Evolutionary conservation across 2,113 vertebrate species (phyloP).

Genomic region (Megaleporinus macrocephalus): DNA sequence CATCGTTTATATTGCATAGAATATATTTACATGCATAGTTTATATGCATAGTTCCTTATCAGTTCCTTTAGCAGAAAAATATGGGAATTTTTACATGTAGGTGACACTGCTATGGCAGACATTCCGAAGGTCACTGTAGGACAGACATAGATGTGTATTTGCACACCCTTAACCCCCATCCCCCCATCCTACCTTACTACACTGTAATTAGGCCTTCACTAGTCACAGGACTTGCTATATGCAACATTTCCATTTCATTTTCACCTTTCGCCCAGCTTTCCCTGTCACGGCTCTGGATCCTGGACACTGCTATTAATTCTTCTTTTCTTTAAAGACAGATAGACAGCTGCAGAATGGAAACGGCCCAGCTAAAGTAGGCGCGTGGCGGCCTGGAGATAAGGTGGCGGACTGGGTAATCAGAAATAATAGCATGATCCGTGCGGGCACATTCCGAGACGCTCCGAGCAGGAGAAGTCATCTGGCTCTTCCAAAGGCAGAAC

Average conservation of each 20-base stretch:
- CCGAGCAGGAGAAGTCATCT: constrained; percentile 62
- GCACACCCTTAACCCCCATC: neutral
- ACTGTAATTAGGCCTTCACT: constrained; percentile 34
- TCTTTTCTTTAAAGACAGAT: constrained; percentile 29
- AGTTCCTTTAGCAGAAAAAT: neutral
- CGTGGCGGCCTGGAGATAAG: constrained; percentile 80
- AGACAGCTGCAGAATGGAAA: constrained; percentile 50
- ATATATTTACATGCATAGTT: neutral
- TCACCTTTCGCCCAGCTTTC: neutral
- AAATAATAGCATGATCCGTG: constrained; percentile 58
- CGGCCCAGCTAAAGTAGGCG: constrained; percentile 58
- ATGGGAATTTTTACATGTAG: neutral
- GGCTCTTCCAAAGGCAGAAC: constrained; percentile 55
- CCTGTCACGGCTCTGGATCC: neutral
- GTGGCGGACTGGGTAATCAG: constrained; percentile 67
- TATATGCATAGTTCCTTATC: neutral
- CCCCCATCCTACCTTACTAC: neutral
- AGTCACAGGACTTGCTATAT: neutral
- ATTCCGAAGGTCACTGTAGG: constrained; percentile 50
- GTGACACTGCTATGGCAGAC: constrained; percentile 16
- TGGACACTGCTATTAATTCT: constrained; percentile 6
- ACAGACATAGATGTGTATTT: neutral
- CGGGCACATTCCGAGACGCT: constrained; percentile 55
- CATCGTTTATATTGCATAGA: too few relatives aligned
- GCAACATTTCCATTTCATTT: constrained; percentile 24